phyloP scores from a whole-genome alignment of 2,888 invertebrate species.

The Parascotia fuliginaria region DNA sequence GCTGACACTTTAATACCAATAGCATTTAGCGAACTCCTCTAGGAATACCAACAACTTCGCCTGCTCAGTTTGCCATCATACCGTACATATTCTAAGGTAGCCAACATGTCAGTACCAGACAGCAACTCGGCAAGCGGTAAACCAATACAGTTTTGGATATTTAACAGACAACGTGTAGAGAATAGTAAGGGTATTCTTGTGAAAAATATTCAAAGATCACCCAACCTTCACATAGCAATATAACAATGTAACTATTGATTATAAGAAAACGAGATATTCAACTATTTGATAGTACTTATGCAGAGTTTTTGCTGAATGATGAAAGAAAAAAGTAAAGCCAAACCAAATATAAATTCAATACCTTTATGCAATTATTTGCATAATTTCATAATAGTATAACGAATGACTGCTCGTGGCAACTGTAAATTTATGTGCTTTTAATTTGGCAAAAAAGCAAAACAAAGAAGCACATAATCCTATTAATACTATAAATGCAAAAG shows the following conservation, averaged over 20 bases:
- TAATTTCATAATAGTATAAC: too few relatives aligned
- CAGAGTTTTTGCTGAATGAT: too few relatives aligned
- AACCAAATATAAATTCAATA: too few relatives aligned
- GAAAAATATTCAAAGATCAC: background rate
- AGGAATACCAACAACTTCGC: conserved; percentile 27
- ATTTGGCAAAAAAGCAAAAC: too few relatives aligned
- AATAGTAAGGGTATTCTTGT: conserved; percentile 14
- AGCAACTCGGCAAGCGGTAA: conserved; percentile 21
- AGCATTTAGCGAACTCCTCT: conserved; percentile 40
- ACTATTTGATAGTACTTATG: too few relatives aligned
- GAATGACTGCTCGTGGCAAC: too few relatives aligned
- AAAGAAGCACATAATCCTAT: background rate
- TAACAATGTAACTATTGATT: background rate
- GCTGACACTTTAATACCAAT: conserved; percentile 56
- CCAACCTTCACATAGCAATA: background rate
- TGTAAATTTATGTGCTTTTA: too few relatives aligned
- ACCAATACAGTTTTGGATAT: conserved; percentile 18
- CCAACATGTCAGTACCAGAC: conserved; percentile 19
- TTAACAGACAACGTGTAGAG: conserved; percentile 1
- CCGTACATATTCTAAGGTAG: conserved; percentile 16
- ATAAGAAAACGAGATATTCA: background rate
- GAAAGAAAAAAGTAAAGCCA: too few relatives aligned
- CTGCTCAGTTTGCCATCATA: conserved; percentile 12
- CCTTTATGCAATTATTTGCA: too few relatives aligned
- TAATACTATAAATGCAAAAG: too few relatives aligned